These are phyloP conservation scores for Camelus dromedarius DNA, from an alignment of 2,113 vertebrate species.

Conservation along the genomic window DNA sequence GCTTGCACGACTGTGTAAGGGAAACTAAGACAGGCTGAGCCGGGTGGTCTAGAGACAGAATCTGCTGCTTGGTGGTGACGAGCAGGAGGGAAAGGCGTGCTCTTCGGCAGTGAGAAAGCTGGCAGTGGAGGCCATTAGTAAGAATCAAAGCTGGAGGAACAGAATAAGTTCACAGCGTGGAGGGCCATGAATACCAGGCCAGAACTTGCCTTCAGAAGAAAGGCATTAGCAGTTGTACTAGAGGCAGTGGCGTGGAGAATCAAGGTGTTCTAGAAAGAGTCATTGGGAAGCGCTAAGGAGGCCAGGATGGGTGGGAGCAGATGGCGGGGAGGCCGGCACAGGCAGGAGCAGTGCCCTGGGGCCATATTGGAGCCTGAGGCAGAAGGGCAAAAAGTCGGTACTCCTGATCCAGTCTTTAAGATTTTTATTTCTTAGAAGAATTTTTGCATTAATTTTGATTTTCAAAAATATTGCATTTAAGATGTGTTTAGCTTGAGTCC, in stretches of 20 bases:
- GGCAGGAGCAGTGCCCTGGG: background rate
- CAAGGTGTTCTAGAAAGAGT: background rate
- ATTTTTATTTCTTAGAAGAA: background rate
- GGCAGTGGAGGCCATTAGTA: accelerated
- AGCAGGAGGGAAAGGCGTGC: accelerated
- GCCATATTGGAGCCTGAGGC: background rate
- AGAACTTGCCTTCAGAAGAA: background rate
- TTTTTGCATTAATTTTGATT: background rate
- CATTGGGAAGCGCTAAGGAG: background rate
- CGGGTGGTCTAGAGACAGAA: background rate
- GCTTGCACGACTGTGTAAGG: background rate
- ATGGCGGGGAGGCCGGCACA: background rate
- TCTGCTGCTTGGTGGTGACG: too few species aligned
- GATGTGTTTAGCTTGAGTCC: background rate
- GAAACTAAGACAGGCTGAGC: background rate
- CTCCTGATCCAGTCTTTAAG: background rate
- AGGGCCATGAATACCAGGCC: background rate
- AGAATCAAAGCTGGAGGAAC: background rate
- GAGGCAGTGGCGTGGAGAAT: background rate
- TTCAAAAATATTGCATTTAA: background rate
- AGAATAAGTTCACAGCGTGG: too few species aligned
- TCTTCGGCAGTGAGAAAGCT: background rate
- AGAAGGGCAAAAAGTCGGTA: background rate
- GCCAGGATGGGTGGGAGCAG: accelerated
- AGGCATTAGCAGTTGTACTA: background rate